Percentiles rank a stretch among this genome's conserved stretches.
These are phyloP conservation scores for Albula glossodonta DNA, from an alignment of 2,113 vertebrate species.

Conservation along the genomic window DNA sequence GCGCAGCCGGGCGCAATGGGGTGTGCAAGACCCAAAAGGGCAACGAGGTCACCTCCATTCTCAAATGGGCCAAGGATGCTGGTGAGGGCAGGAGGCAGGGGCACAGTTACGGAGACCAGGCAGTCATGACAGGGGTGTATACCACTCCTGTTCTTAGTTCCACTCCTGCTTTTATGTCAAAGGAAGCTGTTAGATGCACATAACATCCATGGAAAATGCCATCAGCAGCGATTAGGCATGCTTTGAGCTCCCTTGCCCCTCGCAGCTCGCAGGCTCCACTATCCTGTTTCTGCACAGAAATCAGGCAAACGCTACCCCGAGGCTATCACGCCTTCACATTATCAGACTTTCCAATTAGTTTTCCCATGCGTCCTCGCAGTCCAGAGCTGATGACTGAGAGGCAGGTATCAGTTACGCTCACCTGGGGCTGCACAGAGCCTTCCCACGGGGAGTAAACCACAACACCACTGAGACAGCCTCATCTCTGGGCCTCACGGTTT, in stretches of 20 bases:
- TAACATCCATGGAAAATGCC: neutral
- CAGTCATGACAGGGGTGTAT: neutral
- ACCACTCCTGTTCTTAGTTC: neutral
- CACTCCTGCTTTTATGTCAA: neutral
- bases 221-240: no score
- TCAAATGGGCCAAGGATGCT: constrained; percentile 74
- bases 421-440: neutral
- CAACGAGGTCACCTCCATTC: constrained; percentile 74
- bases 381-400: neutral
- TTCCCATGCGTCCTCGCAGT: neutral
- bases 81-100: constrained; percentile 46
- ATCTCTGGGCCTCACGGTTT: neutral
- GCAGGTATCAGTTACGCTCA: neutral
- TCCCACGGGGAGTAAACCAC: neutral
- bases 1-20: constrained; percentile 63
- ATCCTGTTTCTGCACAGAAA: neutral
- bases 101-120: neutral
- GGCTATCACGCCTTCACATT: neutral
- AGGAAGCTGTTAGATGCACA: neutral
- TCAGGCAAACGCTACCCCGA: neutral
- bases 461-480: neutral
- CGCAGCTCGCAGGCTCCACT: neutral
- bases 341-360: neutral
- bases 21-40: constrained; percentile 69
- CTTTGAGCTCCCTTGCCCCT: neutral